A percentile compares a stretch with the other conserved stretches of the same genome.
Conservation (phyloP, 2,797 vertebrate genomes). For the Manis pentadactyla region DNA sequence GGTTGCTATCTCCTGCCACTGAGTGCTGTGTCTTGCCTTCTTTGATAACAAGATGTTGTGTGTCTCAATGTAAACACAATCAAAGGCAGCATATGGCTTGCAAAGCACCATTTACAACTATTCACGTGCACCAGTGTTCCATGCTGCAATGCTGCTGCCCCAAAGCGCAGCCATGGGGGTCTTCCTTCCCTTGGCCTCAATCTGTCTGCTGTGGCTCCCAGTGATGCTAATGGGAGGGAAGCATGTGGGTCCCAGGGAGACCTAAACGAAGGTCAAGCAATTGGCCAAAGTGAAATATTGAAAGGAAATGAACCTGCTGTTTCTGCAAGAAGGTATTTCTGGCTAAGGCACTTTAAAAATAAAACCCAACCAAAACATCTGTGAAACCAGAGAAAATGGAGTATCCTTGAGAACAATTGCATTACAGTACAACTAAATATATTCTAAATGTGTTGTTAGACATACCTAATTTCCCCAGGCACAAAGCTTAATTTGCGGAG, state of each 20-base stretch:
- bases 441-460: not conserved
- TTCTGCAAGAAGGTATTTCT: not conserved
- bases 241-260: not conserved
- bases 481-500: not conserved
- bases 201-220: not conserved
- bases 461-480: not conserved
- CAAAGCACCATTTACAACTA: not conserved
- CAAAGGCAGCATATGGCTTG: not conserved
- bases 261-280: not conserved
- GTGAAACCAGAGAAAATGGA: not conserved
- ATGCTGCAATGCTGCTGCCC: not conserved
- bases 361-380: constrained; percentile 54
- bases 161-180: accelerated
- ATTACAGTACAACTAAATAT: not conserved
- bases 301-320: constrained; percentile 31
- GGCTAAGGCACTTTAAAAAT: constrained; percentile 25
- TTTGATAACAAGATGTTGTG: constrained; percentile 44
- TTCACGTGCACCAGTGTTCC: not conserved
- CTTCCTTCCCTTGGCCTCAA: not conserved
- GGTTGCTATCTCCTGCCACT: not conserved
- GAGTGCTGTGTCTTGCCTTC: not conserved
- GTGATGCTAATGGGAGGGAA: not conserved
- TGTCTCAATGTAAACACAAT: not conserved
- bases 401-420: not conserved
- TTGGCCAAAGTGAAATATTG: not conserved